phyloP scores from a whole-genome alignment of 2,888 invertebrate species.

The Parnassius glacialis region DNA sequence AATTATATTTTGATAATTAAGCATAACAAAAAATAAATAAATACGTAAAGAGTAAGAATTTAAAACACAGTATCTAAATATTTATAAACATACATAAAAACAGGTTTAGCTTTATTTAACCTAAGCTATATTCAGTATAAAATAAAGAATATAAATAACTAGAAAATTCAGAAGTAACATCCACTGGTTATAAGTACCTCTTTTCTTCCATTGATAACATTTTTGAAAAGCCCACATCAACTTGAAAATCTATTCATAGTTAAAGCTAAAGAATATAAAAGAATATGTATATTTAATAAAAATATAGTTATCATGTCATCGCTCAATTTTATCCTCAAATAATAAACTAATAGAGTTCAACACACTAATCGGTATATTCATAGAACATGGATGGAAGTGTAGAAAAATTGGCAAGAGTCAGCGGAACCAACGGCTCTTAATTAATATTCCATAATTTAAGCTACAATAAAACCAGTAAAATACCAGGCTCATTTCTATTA shows the following conservation, averaged over 20 bases:
- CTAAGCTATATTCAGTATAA: constrained; percentile 32
- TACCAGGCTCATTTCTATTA: constrained; percentile 65
- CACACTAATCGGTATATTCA: constrained; percentile 60
- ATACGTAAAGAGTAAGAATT: constrained; percentile 54
- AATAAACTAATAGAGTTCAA: constrained; percentile 60
- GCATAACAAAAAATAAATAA: constrained; percentile 63
- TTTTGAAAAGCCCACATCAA: constrained; percentile 78
- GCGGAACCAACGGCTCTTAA: constrained; percentile 51
- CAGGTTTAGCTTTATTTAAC: constrained; percentile 11
- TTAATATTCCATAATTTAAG: constrained; percentile 54
- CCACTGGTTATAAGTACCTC: constrained; percentile 76
- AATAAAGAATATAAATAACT: constrained; percentile 34
- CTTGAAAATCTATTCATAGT: constrained; percentile 73
- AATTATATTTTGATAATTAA: constrained; percentile 48
- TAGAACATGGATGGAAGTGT: constrained; percentile 74
- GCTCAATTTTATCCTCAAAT: constrained; percentile 61
- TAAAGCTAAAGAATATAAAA: constrained; percentile 68
- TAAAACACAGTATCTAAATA: constrained; percentile 35
- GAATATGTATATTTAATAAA: constrained; percentile 63
- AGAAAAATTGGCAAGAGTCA: constrained; percentile 73
- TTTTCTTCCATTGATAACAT: constrained; percentile 76
- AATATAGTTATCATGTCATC: constrained; percentile 55
- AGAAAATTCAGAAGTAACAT: constrained; percentile 64
- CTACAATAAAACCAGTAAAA: constrained; percentile 65
- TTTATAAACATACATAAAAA: constrained; percentile 24